Percentiles rank a stretch among this genome's conserved stretches.
These are phyloP conservation scores for Carcina quercana DNA, from an alignment of 2,888 invertebrate species.

Conservation along the genomic window DNA sequence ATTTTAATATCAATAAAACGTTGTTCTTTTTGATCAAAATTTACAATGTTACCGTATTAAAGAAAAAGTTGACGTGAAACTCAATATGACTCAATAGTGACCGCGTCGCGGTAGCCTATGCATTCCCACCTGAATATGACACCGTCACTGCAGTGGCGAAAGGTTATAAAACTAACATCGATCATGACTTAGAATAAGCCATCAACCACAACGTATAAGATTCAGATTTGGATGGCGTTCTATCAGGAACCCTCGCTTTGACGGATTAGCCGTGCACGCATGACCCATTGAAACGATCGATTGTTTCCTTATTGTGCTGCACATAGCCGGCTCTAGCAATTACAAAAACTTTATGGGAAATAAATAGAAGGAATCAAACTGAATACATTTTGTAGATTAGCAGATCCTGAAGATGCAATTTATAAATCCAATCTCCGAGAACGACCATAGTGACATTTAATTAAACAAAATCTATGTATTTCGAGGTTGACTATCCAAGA, in stretches of 20 bases:
- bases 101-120: slow-evolving; percentile 69
- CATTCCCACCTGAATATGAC: slow-evolving; percentile 73
- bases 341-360: slow-evolving; percentile 37
- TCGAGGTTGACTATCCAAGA: slow-evolving; percentile 31
- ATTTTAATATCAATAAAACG: no score
- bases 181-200: slow-evolving; percentile 35
- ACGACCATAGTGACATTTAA: neutral
- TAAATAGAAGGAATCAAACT: neutral
- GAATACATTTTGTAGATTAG: neutral
- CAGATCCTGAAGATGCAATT: neutral
- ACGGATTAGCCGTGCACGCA: slow-evolving; percentile 66
- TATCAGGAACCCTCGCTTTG: slow-evolving; percentile 44
- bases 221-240: slow-evolving; percentile 38
- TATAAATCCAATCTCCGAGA: neutral
- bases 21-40: neutral
- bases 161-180: slow-evolving; percentile 35
- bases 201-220: slow-evolving; percentile 40
- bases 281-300: slow-evolving; percentile 74
- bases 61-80: slow-evolving; percentile 58
- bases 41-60: neutral
- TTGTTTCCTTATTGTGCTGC: slow-evolving; percentile 69
- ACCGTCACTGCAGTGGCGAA: slow-evolving; percentile 40
- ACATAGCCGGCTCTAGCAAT: slow-evolving; percentile 44
- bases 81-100: slow-evolving; percentile 61
- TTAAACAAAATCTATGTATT: slow-evolving; percentile 6